Conservation (phyloP, 2,797 vertebrate genomes). For the Pampus argenteus region DNA sequence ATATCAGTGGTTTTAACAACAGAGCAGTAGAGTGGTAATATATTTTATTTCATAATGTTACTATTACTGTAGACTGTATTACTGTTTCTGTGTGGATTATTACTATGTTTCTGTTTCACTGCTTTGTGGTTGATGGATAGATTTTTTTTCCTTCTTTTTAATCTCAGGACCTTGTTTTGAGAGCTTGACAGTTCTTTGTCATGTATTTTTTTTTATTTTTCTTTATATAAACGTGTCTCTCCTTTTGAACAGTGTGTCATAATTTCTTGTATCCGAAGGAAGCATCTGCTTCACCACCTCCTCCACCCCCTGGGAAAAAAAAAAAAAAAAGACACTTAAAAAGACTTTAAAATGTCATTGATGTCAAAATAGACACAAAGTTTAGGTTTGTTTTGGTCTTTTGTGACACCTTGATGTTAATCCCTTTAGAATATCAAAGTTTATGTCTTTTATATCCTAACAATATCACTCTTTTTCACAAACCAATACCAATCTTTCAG, state of each 20-base stretch:
- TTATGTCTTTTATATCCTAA: conserved; percentile 10
- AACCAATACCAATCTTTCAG: conserved; percentile 14
- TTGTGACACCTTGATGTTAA: conserved; percentile 15
- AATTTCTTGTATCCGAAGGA: conserved; percentile 41
- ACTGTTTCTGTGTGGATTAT: conserved; percentile 6
- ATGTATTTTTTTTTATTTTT: conserved; percentile 1
- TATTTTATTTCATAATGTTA: not conserved
- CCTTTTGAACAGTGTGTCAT: conserved; percentile 39
- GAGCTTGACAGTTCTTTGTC: conserved; percentile 58
- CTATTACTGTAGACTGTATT: conserved; percentile 2
- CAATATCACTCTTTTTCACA: conserved; percentile 27
- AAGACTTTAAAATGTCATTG: conserved; percentile 43
- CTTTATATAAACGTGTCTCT: conserved; percentile 21
- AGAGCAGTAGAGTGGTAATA: not conserved
- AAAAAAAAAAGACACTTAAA: conserved; percentile 23
- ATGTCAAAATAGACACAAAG: conserved; percentile 64
- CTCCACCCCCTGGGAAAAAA: not conserved
- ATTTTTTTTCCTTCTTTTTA: not conserved
- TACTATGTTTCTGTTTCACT: not conserved
- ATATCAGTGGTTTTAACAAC: conserved; percentile 2
- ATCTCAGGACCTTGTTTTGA: conserved; percentile 37
- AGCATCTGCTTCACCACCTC: conserved; percentile 27
- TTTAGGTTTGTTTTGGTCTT: conserved; percentile 33
- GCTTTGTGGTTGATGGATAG: not conserved
- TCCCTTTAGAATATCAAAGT: conserved; percentile 43